Conservation (phyloP, 2,113 vertebrate species). For the Myxocyprinus asiaticus region DNA sequence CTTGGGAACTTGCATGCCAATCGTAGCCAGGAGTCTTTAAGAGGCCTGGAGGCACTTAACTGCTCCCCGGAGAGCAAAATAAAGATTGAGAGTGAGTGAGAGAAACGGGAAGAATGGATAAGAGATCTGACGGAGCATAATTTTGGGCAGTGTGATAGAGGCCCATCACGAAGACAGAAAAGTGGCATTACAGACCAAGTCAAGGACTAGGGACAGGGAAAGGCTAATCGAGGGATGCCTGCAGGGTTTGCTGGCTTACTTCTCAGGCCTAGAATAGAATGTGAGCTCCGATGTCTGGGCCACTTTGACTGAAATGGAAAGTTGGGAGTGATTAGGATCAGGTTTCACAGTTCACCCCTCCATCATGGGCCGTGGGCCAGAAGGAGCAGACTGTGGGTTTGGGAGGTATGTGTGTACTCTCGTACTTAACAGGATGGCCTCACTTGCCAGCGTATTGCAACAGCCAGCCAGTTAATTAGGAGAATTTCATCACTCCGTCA, state of each 20-base stretch:
- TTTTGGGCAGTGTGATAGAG: not conserved
- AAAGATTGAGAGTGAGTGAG: conserved; percentile 15
- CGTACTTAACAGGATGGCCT: conserved; percentile 54
- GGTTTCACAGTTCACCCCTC: conserved; percentile 56
- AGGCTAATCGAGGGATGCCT: conserved; percentile 37
- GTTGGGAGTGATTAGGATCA: conserved; percentile 61
- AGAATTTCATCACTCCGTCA: conserved; percentile 66
- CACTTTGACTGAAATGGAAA: conserved; percentile 68
- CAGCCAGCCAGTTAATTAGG: conserved; percentile 72
- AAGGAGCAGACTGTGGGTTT: conserved; percentile 30
- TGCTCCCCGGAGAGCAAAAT: conserved; percentile 31
- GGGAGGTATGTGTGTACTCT: conserved; percentile 37
- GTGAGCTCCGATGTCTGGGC: conserved; percentile 56
- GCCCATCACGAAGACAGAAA: not conserved
- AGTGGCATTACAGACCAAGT: not conserved
- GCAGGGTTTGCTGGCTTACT: conserved; percentile 62
- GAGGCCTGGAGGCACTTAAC: conserved; percentile 61
- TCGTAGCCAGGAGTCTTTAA: conserved; percentile 46
- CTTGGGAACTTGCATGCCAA: conserved; percentile 60
- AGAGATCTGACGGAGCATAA: not conserved
- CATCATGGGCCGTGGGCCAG: conserved; percentile 51
- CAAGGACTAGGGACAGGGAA: not conserved
- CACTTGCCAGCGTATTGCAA: conserved; percentile 53
- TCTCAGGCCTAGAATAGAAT: conserved; percentile 70
- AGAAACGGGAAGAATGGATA: not conserved